Conservation (phyloP, 2,113 vertebrate genomes). For the Cavia porcellus region DNA sequence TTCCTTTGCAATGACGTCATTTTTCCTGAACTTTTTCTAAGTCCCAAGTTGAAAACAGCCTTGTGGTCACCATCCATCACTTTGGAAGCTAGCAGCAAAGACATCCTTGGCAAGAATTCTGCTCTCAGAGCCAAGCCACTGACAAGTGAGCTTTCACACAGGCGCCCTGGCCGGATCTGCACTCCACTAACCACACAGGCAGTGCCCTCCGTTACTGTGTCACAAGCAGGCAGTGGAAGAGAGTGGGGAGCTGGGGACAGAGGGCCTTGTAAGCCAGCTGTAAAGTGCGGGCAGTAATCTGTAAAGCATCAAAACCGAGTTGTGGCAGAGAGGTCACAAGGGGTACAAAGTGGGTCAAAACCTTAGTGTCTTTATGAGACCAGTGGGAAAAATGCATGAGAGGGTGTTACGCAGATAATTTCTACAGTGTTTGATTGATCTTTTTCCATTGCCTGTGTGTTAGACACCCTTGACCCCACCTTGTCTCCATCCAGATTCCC, state of each 20-base stretch:
- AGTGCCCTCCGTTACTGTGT: background rate
- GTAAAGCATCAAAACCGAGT: background rate
- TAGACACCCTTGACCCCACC: background rate
- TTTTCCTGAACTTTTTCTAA: conserved; percentile 33
- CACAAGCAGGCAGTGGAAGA: background rate
- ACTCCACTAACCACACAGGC: background rate
- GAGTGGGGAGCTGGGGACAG: background rate
- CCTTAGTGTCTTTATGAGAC: background rate
- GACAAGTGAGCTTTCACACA: conserved; percentile 45
- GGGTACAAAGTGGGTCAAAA: background rate
- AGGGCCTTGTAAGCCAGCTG: background rate
- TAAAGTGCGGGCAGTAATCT: background rate
- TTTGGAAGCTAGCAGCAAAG: conserved; percentile 33
- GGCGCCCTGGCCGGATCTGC: conserved; percentile 35
- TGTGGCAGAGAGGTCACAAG: background rate
- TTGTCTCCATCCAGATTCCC: background rate
- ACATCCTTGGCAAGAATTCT: conserved; percentile 45
- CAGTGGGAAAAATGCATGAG: background rate
- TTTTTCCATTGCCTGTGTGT: background rate
- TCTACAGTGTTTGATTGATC: background rate
- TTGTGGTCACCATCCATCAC: conserved; percentile 48
- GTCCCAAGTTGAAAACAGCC: background rate
- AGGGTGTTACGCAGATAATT: background rate
- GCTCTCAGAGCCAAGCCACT: conserved; percentile 66
- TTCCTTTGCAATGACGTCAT: background rate